Conservation (phyloP, 2,797 vertebrate genomes). For the Pantherophis vulpinus region DNA sequence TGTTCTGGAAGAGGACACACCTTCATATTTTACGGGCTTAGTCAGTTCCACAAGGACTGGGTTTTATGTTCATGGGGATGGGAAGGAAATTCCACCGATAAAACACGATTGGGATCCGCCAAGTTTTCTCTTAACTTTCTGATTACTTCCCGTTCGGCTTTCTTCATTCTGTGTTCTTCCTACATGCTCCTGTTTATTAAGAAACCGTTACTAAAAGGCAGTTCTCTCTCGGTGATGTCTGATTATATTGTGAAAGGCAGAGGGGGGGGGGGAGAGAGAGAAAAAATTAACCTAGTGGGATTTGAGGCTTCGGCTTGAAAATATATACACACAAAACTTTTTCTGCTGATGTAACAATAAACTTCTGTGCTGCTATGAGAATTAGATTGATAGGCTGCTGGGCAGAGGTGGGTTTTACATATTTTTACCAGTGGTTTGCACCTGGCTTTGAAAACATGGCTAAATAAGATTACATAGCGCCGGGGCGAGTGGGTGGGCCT, state of each 20-base stretch:
- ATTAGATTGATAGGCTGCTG: conserved; percentile 28
- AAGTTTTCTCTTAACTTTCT: conserved; percentile 8
- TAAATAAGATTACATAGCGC: no score
- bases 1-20: background rate
- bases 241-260: background rate
- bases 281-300: background rate
- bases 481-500: no score
- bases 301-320: background rate
- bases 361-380: conserved; percentile 37
- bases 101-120: conserved; percentile 20
- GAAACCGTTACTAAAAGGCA: background rate
- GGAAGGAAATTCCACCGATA: conserved; percentile 9
- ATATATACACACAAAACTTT: background rate
- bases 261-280: no score
- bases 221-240: background rate
- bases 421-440: no score
- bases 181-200: conserved; percentile 26
- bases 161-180: conserved; percentile 27
- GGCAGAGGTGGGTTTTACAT: background rate
- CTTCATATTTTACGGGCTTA: conserved; percentile 27
- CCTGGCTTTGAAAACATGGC: no score
- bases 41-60: conserved; percentile 34
- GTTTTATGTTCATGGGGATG: background rate
- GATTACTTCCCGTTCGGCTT: conserved; percentile 25
- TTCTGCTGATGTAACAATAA: conserved; percentile 41